Base-by-base conservation (phyloP, 2,797 vertebrate species). In the Sebastes elongatus region DNA sequence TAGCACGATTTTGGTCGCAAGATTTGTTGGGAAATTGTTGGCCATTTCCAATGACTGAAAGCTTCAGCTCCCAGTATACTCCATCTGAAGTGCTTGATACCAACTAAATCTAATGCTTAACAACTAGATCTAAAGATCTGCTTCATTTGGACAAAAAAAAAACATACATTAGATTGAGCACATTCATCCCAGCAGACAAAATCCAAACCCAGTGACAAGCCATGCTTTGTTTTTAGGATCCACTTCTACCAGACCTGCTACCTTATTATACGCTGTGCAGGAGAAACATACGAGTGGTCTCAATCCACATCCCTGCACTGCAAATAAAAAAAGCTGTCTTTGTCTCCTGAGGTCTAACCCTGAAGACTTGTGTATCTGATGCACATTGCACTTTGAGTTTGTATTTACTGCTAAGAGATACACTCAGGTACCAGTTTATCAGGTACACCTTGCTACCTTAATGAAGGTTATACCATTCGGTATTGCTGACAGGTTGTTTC, bases 261-360 rank as follows among this genome's bases (percentile, higher is more conserved):
- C 18, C 46, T 52, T n/a, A 52, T 20, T 4, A 52, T 20, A 52
- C 46, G 18, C 46, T 20, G 0, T 0, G 18, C 46, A 52, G 20
- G 46, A 52, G 18, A 52, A 52, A n/a, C 46, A 52, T 52, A 49
- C 7, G 3, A 7, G 46, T 10, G 6, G 10, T 63, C 33, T 63
- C n/a, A 23, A 38, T 14, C 33, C 7, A 25, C 32, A n/a, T 35
- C n/a, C 10, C 22, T 46, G 35, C 35, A 3, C 63, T 2, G 35
- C 35, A 42, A 27, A 59, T 30, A 0, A 23, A 55, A 55, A 22
- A 23, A 38, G 0, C 35, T 2, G 35, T 38, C 35, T 38, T 38
- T 38, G 38, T 42, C 1, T 38, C 60, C 30, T n/a, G 59, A 61
- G n/a, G 30, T 61, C 28, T 23, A 23, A 63, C 61, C 16, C 2